phyloP scores from a whole-genome alignment of 2,797 vertebrate species.

The Botia kubotai region DNA sequence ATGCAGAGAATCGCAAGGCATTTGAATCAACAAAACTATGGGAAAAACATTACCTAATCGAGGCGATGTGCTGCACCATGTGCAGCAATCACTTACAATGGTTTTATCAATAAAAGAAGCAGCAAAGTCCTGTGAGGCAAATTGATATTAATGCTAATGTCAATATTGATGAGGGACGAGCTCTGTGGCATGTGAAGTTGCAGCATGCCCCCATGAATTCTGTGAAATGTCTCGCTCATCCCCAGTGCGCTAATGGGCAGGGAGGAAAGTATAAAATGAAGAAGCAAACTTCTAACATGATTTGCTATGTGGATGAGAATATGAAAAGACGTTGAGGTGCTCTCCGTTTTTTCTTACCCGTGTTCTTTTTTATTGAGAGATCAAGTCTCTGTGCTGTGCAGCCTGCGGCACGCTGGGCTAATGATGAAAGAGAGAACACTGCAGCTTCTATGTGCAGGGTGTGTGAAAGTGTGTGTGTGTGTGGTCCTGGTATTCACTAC shows the following conservation, averaged over 20 bases:
- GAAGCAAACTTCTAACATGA: conserved; percentile 59
- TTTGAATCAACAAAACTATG: conserved; percentile 42
- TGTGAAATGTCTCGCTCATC: conserved; percentile 65
- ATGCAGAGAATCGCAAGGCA: conserved; percentile 15
- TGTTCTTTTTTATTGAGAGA: conserved; percentile 68
- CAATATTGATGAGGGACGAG: conserved; percentile 55
- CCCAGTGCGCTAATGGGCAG: conserved; percentile 47
- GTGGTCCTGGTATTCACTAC: no score
- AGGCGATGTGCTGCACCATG: background rate
- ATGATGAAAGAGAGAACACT: conserved; percentile 74
- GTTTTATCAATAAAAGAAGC: conserved; percentile 32
- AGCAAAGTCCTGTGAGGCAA: conserved; percentile 44
- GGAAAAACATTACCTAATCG: conserved; percentile 30
- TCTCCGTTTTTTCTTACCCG: conserved; percentile 36
- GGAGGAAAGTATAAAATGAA: conserved; percentile 14
- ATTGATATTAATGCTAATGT: conserved; percentile 59
- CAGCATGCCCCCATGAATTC: conserved; percentile 64
- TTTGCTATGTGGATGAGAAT: conserved; percentile 62
- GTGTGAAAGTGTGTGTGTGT: conserved; percentile 9
- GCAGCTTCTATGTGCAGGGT: conserved; percentile 55
- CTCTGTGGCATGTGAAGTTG: conserved; percentile 35
- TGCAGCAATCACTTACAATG: conserved; percentile 2
- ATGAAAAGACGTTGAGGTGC: conserved; percentile 69
- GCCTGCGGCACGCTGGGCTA: conserved; percentile 66
- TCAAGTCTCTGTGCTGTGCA: conserved; percentile 74